Conservation (phyloP, 2,888 invertebrate species). For the Liposcelis brunnea region DNA sequence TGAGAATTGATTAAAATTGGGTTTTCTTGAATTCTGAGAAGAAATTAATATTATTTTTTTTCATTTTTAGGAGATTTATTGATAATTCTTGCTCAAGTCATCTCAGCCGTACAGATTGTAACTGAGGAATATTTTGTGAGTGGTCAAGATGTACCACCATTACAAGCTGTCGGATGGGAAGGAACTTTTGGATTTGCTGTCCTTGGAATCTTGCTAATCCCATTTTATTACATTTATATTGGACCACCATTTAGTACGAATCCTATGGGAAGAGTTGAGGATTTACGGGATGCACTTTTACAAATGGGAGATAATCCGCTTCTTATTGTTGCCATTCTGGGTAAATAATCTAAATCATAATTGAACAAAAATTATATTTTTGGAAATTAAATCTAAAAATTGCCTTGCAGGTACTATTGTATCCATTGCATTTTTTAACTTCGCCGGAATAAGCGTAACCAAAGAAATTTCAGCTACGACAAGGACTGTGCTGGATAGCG, state of each 20-base stretch:
- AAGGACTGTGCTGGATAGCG: slow-evolving; percentile 73
- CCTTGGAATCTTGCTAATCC: slow-evolving; percentile 44
- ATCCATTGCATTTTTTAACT: slow-evolving; percentile 88
- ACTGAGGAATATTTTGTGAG: slow-evolving; percentile 83
- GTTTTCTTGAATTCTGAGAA: too few species aligned
- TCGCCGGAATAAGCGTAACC: slow-evolving; percentile 78
- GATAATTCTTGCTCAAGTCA: slow-evolving; percentile 55
- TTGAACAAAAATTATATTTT: slow-evolving; percentile 5
- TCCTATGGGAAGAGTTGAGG: slow-evolving; percentile 60
- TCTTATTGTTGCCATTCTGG: slow-evolving; percentile 46
- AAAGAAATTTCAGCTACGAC: slow-evolving; percentile 88
- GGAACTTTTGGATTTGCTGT: slow-evolving; percentile 58
- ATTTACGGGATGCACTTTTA: slow-evolving; percentile 63
- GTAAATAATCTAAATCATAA: slow-evolving; percentile 26
- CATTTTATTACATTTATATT: slow-evolving; percentile 66
- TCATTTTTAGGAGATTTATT: slow-evolving; percentile 39
- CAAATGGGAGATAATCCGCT: slow-evolving; percentile 52
- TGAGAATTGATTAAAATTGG: background rate
- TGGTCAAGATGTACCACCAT: slow-evolving; percentile 67
- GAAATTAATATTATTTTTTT: background rate
- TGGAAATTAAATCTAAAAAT: slow-evolving; percentile 4
- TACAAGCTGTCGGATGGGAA: slow-evolving; percentile 91
- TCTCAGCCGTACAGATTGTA: slow-evolving; percentile 83
- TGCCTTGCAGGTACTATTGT: slow-evolving; percentile 48
- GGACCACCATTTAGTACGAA: slow-evolving; percentile 60